phyloP scores from a whole-genome alignment of 1,140 invertebrate species.

The Tetragonula clypearis region DNA sequence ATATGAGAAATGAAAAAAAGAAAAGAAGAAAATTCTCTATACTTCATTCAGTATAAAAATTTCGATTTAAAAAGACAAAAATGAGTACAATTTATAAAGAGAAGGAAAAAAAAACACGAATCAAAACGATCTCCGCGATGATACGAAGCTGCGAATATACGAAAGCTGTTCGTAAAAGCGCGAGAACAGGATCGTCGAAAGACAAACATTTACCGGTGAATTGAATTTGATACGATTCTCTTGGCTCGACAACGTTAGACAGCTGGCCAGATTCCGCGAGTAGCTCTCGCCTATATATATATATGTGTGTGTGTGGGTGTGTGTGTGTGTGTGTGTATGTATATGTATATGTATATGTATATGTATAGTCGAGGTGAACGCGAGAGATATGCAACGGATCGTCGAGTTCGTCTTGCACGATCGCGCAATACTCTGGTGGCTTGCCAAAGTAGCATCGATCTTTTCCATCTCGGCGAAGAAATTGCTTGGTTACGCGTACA shows the following conservation, averaged over 20 bases:
- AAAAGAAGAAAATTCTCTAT: too few species aligned
- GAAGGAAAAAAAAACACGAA: not conserved
- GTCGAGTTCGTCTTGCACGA: slow-evolving; percentile 37
- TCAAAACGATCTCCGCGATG: not conserved
- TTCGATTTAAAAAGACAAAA: too few species aligned
- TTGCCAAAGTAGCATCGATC: slow-evolving; percentile 67
- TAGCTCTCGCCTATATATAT: too few species aligned
- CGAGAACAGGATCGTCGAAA: not conserved
- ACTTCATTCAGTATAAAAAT: too few species aligned
- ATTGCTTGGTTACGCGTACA: slow-evolving; percentile 42
- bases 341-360: too few species aligned
- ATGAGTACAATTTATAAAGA: too few species aligned
- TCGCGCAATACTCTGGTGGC: slow-evolving; percentile 47
- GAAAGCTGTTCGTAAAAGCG: not conserved
- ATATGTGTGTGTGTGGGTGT: too few species aligned
- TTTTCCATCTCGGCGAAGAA: slow-evolving; percentile 61
- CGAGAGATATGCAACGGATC: slow-evolving; percentile 33
- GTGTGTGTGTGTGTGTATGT: too few species aligned
- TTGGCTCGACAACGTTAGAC: slow-evolving; percentile 24
- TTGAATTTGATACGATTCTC: slow-evolving; percentile 20
- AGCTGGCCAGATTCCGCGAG: slow-evolving; percentile 40
- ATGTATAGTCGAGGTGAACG: not conserved
- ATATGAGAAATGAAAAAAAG: too few species aligned
- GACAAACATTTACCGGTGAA: slow-evolving; percentile 42
- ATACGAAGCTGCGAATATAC: not conserved